These are phyloP conservation scores for Eolophus roseicapilla DNA, from an alignment of 2,113 vertebrate genomes.

Conservation along the genomic window DNA sequence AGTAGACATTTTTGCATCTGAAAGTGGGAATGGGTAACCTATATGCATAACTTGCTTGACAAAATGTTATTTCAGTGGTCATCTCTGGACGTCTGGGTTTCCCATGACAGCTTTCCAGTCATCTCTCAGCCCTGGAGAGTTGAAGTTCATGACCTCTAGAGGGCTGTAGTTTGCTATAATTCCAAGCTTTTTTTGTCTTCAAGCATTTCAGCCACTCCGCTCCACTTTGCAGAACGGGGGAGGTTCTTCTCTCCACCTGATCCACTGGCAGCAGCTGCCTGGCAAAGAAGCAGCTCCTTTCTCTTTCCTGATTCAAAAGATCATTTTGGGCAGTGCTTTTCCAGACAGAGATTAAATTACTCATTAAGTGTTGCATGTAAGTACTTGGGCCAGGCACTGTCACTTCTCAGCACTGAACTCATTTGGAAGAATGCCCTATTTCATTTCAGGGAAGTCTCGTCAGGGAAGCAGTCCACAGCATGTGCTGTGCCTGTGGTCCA, in stretches of 20 bases:
- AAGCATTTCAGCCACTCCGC: not conserved
- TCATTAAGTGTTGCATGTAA: not conserved
- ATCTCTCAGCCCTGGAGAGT: not conserved
- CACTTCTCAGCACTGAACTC: not conserved
- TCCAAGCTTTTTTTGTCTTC: not conserved
- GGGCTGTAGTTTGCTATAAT: not conserved
- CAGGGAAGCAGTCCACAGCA: not conserved
- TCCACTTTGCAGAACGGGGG: not conserved
- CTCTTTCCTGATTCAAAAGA: not conserved
- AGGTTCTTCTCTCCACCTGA: not conserved
- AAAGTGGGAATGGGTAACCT: not conserved
- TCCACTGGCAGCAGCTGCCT: not conserved
- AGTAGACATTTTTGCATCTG: not conserved
- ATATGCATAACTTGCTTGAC: not conserved
- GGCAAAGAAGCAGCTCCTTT: not conserved
- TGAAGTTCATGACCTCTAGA: not conserved
- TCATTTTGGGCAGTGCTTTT: not conserved
- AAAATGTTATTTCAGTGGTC: not conserved
- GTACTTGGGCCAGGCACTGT: not conserved
- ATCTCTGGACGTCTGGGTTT: not conserved
- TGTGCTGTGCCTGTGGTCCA: not conserved
- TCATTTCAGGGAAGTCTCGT: no score
- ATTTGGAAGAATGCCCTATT: not conserved
- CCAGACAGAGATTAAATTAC: not conserved
- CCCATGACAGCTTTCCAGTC: not conserved